Evolutionary conservation across 2,888 invertebrate species (phyloP).

Genomic region (Protophormia terraenovae): DNA sequence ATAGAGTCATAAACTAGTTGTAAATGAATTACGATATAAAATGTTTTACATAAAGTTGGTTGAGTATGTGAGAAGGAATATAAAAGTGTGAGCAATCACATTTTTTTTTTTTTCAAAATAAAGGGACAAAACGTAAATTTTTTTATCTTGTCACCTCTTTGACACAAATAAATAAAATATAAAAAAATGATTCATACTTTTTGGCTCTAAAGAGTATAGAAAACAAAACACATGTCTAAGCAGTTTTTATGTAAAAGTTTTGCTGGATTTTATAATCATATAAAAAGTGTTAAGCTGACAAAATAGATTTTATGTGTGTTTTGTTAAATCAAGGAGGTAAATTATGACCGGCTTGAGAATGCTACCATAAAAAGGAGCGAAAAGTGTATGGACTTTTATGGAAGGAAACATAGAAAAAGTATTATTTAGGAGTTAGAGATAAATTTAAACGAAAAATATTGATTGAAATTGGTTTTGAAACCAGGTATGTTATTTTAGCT

Average conservation of each 20-base stretch:
- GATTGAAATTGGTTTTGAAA: too few species aligned
- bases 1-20: constrained; percentile 45
- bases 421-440: too few species aligned
- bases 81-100: constrained; percentile 20
- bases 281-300: constrained; percentile 57
- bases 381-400: neutral
- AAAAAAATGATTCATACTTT: neutral
- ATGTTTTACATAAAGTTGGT: neutral
- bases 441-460: too few species aligned
- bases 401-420: too few species aligned
- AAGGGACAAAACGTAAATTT: constrained; percentile 33
- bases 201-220: constrained; percentile 7
- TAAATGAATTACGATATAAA: constrained; percentile 52
- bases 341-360: neutral
- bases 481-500: too few species aligned
- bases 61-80: neutral
- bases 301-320: constrained; percentile 30
- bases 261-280: constrained; percentile 44
- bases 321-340: neutral
- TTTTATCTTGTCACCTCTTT: constrained; percentile 60
- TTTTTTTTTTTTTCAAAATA: neutral
- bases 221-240: constrained; percentile 46
- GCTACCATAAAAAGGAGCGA: neutral
- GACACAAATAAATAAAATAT: constrained; percentile 38
- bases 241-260: constrained; percentile 40